These are phyloP conservation scores for Sparidentex hasta DNA, from an alignment of 2,797 vertebrate species.

Conservation along the genomic window DNA sequence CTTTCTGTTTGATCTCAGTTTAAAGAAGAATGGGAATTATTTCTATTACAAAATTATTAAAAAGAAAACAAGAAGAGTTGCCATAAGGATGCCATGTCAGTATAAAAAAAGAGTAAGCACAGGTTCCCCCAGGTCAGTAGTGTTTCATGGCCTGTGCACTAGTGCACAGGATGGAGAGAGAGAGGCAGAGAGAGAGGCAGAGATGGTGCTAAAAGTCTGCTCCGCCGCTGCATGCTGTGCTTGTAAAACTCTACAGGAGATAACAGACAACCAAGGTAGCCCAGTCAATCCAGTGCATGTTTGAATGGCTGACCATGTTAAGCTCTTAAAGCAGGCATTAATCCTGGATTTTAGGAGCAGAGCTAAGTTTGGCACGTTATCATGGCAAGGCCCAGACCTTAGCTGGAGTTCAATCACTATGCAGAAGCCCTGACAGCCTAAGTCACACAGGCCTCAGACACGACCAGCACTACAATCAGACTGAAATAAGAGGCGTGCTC, in stretches of 20 bases:
- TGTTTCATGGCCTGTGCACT: constrained; percentile 28
- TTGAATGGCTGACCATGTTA: constrained; percentile 85
- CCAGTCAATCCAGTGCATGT: constrained; percentile 78
- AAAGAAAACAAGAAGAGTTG: not conserved
- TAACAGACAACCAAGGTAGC: constrained; percentile 73
- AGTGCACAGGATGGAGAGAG: constrained; percentile 15
- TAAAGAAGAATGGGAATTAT: not conserved
- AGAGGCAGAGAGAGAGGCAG: constrained; percentile 31
- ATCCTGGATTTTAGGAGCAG: constrained; percentile 84
- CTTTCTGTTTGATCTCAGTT: not conserved
- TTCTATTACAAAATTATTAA: not conserved
- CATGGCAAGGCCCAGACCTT: constrained; percentile 74
- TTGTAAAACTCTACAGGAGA: constrained; percentile 74
- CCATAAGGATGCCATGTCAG: not conserved
- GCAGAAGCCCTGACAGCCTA: constrained; percentile 44
- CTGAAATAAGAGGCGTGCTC: constrained; percentile 2
- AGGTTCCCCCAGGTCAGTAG: constrained; percentile 2
- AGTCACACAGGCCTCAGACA: constrained; percentile 53
- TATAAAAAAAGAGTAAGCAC: not conserved
- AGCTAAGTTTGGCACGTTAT: constrained; percentile 81
- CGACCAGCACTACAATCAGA: constrained; percentile 21
- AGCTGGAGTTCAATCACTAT: constrained; percentile 68
- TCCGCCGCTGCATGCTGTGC: constrained; percentile 44
- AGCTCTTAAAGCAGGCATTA: constrained; percentile 84
- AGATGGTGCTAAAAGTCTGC: constrained; percentile 32